A percentile compares a stretch with the other conserved stretches of the same genome.
phyloP scores from a whole-genome alignment of 1,140 invertebrate species.

The Phymastichus coffea region DNA sequence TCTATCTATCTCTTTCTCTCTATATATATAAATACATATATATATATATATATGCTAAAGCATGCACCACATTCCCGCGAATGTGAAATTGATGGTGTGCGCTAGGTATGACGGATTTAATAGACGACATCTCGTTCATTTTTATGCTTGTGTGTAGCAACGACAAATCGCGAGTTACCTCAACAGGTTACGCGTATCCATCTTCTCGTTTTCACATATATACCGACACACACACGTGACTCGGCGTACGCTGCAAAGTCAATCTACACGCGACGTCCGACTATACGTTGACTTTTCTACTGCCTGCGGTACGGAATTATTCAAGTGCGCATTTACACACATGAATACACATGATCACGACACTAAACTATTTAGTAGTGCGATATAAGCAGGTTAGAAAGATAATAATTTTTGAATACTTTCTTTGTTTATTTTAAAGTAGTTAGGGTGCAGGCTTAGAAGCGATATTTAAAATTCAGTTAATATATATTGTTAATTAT shows the following conservation, averaged over 20 bases:
- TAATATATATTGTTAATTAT: neutral
- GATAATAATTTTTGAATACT: neutral
- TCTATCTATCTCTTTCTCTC: too few species aligned
- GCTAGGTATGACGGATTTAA: conserved; percentile 5
- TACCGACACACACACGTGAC: too few species aligned
- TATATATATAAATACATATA: too few species aligned
- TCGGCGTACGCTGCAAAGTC: too few species aligned
- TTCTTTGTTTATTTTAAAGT: neutral
- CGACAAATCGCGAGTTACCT: neutral
- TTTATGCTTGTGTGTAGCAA: neutral
- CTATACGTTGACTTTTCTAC: neutral
- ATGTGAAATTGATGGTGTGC: conserved; percentile 13
- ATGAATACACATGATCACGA: neutral
- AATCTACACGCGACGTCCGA: neutral
- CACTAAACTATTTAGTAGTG: neutral
- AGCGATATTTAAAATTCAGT: conserved; percentile 14
- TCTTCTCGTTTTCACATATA: neutral
- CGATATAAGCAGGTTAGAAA: neutral
- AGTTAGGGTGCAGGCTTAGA: conserved; percentile 22
- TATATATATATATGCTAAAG: conserved; percentile 18
- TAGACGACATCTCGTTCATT: conserved; percentile 3
- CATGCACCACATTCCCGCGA: conserved; percentile 14
- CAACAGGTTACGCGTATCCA: neutral
- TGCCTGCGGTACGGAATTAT: neutral
- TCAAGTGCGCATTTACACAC: neutral